Evolutionary conservation across 1,140 invertebrate species (phyloP), one percentile per base, ranked within the genome.

Genomic region (Drosophila kikkawai): DNA sequence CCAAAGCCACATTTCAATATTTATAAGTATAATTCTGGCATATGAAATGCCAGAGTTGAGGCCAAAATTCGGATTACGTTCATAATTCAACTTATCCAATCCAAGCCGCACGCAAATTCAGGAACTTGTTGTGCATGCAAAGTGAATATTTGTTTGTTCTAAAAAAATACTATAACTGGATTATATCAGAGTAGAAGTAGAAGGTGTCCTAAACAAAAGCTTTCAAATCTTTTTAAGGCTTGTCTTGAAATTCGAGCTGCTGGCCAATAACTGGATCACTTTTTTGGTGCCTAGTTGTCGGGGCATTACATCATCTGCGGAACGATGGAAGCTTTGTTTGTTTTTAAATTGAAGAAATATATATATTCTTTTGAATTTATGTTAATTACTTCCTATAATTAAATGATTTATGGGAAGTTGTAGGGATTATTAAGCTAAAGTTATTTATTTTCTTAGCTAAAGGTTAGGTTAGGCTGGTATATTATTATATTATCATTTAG

Each of bases 1-100:
- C 47, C 60, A 48, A 42, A 12, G 48, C 39, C 60, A 44, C 29
- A 73, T 80, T 79, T 86, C 75, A 87, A 86, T 87, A 86, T 86
- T 87, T 82, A 87, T 86, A 86, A 78, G 68, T 70, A 77, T 80
- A 83, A 75, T 64, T 80, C 56, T 51, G 69, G 59, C 53, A 61
- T 51, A 81, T 75, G 15, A 85, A 86, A 86, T 87, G 82, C 82
- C 82, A 86, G 82, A 86, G 82, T 86, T 86, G 83, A 85, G 56
- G 47, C 56, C 32, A 45, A 42, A 64, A 65, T 41, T 39, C 41
- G 64, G 61, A 61, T 77, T 48, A 68, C 51, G 71, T 66, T 56
- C 60, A 60, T 51, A 69, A 61, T 75, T 74, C 36, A 74, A 44
- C 36, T 60, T 36, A 51, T 69, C 44, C 34, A 7, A 50, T 50